Base-by-base conservation (phyloP, 2,888 invertebrate genomes). In the Reticulitermes lucifugus region DNA sequence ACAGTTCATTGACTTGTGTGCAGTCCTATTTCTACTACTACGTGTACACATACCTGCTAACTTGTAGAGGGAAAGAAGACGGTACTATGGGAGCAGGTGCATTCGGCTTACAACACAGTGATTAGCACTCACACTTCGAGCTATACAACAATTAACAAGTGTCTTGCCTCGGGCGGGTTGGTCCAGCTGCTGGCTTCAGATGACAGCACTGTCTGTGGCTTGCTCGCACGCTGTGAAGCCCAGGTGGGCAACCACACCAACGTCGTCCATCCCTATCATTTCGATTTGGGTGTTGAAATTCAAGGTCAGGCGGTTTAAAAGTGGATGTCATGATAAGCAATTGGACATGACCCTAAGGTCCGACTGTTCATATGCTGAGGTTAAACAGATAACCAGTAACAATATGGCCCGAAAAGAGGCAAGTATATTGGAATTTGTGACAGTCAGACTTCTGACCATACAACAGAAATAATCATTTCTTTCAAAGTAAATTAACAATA, bases 101-200 rank as follows among this genome's bases (percentile, higher is more conserved):
- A 65, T 65, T 65, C 65, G n/a, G 65, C 65, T 65, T 65, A 65
- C 2, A 65, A 25, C 65, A n/a, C 35, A 14, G 35, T 73, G 73
- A 73, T 73, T 73, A 73, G 73, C 73, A 35, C 73, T 73, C 41
- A 41, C 41, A 41, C 73, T 73, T 73, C 10, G 2, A 73, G 35
- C 35, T 41, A 73, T 25, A 73, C 73, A 73, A 35, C 73, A 41
- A 73, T 73, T 73, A 73, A 73, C 73, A 73, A 73, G 73, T 73
- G 41, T 41, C 12, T 41, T 21, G 73, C 73, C 73, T 18, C 10
- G 5, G 73, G 73, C 73, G 4, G 5, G 29, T 9, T 73, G 73
- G 73, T 73, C 73, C 73, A 73, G 29, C 73, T 41, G 73, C 73
- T 65, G 65, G 65, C n/a, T 55, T 65, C n/a, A 65, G 65, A 65